Percentiles rank a stretch among this genome's conserved stretches.
Conservation (phyloP, 2,888 invertebrate genomes). For the Monochamus alternatus region DNA sequence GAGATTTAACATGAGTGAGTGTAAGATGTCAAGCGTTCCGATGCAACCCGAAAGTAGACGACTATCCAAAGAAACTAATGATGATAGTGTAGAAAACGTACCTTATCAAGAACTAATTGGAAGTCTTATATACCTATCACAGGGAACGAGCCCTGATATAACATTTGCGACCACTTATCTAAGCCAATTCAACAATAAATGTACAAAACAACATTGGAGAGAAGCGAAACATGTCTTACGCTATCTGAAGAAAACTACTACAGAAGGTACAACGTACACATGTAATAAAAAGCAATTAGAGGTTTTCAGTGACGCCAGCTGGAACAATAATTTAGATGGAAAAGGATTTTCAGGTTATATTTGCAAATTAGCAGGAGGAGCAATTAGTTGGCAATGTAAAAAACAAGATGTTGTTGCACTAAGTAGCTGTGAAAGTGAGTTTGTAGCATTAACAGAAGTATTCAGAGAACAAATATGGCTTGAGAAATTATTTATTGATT, state of each 20-base stretch:
- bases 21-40: background rate
- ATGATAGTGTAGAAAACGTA: background rate
- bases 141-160: background rate
- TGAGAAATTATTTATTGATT: background rate
- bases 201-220: background rate
- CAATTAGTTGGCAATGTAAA: slow-evolving; percentile 18
- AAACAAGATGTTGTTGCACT: slow-evolving; percentile 17
- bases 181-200: slow-evolving; percentile 3
- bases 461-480: background rate
- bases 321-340: slow-evolving; percentile 17
- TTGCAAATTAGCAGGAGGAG: slow-evolving; percentile 10
- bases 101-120: background rate
- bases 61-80: background rate
- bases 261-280: slow-evolving; percentile 16
- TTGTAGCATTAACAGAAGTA: slow-evolving; percentile 4
- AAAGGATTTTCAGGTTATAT: slow-evolving; percentile 12
- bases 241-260: background rate
- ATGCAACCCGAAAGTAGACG: background rate
- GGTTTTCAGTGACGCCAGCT: slow-evolving; percentile 14
- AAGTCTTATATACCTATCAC: background rate
- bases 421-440: slow-evolving; percentile 16
- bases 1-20: background rate
- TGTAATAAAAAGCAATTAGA: background rate
- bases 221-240: slow-evolving; percentile 1
- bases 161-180: background rate